phyloP scores from a whole-genome alignment of 35 echinoderm and acorn worm genomes.

The Ophiothrix spiculata region DNA sequence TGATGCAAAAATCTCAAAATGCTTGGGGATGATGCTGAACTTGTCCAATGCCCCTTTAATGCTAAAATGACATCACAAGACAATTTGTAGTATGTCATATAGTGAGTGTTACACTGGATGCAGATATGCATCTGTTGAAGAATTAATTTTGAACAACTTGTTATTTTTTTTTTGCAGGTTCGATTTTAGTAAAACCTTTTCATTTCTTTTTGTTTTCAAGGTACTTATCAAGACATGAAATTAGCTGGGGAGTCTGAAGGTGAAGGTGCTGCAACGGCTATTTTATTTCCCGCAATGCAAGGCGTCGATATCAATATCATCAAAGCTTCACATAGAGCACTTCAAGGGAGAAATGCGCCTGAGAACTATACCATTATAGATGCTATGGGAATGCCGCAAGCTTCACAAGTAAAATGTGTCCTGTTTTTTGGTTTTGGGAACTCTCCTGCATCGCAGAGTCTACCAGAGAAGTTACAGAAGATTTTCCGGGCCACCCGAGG shows the following conservation, averaged over 20 bases:
- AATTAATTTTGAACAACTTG: no score
- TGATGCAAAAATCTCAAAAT: no score
- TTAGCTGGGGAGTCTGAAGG: conserved; percentile 33
- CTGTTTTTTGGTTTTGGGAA: conserved; percentile 45
- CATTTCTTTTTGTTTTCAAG: no score
- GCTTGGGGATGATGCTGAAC: no score
- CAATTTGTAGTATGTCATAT: no score
- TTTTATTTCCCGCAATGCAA: conserved; percentile 36
- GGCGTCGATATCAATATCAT: conserved; percentile 12
- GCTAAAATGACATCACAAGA: no score
- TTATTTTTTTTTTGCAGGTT: no score
- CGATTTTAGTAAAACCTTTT: no score
- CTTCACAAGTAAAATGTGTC: conserved; percentile 49
- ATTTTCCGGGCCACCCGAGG: conserved; percentile 19
- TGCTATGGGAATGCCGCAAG: neutral
- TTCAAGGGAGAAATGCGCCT: neutral
- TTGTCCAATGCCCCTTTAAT: no score
- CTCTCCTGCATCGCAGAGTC: neutral
- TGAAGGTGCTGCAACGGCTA: neutral
- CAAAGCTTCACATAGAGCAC: conserved; percentile 1
- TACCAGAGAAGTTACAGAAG: conserved; percentile 29
- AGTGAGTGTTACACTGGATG: no score
- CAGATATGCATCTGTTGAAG: no score
- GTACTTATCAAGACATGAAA: neutral
- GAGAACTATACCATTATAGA: neutral